Evolutionary conservation across 2,888 invertebrate species (phyloP).

Genomic region (Agonopterix arenella): DNA sequence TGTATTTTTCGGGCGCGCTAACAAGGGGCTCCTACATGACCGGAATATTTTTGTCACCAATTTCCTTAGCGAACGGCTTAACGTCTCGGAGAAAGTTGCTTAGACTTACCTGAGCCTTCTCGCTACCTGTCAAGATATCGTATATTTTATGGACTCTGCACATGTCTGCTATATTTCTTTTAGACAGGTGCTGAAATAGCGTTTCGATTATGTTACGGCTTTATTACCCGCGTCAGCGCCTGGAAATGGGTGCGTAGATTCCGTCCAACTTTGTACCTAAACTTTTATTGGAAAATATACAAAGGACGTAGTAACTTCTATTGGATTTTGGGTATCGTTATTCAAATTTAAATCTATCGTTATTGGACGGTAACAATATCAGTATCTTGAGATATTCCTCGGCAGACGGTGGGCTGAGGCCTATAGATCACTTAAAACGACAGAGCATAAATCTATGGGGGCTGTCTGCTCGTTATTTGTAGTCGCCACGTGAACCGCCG

Average conservation of each 20-base stretch:
- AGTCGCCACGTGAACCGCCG: slow-evolving; percentile 71
- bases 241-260: slow-evolving; percentile 3
- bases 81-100: slow-evolving; percentile 57
- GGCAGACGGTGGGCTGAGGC: slow-evolving; percentile 41
- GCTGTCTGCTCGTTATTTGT: slow-evolving; percentile 71
- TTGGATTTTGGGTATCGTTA: neutral
- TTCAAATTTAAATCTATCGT: slow-evolving; percentile 27
- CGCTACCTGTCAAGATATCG: slow-evolving; percentile 43
- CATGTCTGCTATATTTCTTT: slow-evolving; percentile 36
- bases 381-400: slow-evolving; percentile 49
- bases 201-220: slow-evolving; percentile 28
- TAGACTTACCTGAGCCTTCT: slow-evolving; percentile 56
- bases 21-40: slow-evolving; percentile 69
- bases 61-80: slow-evolving; percentile 65
- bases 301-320: neutral
- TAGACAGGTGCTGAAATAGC: slow-evolving; percentile 28
- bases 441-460: slow-evolving; percentile 70
- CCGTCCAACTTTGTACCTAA: neutral
- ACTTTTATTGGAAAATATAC: neutral
- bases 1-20: slow-evolving; percentile 60
- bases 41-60: slow-evolving; percentile 71
- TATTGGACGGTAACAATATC: slow-evolving; percentile 14
- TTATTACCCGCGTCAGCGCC: slow-evolving; percentile 8
- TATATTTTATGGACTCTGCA: slow-evolving; percentile 44
- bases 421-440: slow-evolving; percentile 73